Base-by-base conservation (phyloP, 1,140 invertebrate genomes). In the Venturia canescens region DNA sequence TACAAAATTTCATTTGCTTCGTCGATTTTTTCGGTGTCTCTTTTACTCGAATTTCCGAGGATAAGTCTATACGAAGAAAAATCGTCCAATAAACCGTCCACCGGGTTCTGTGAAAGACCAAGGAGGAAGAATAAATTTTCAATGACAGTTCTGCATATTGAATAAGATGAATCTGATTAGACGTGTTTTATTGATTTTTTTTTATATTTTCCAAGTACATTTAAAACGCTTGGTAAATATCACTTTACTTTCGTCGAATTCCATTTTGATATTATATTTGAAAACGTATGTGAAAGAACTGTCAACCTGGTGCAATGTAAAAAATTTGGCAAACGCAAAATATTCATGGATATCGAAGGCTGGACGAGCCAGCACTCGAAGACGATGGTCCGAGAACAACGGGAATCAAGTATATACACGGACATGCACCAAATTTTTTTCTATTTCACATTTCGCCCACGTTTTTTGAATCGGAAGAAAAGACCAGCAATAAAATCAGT, bases 31-130 rank as follows among this genome's bases (percentile, higher is more conserved):
- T 71, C 34, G 38, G 7, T 44, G 11, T 23, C 69, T 48, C 34
- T 48, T 71, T 21, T n/a, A n/a, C 21, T 26, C 69, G 4, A 71
- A 38, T 63, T 23, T 15, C 60, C 0, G 60, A 63, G 6, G 18
- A 23, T 38, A 71, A 38, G 69, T 38, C 34, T 71, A 48, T 27
- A 26, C 31, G 7, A 11, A 48, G 3, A 48, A 71, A 71, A 71
- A 71, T 71, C 48, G 69, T 71, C 69, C 69, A 71, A 71, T 71
- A 71, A 71, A 69, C 67, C n/a, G 34, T 69, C 67, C 15, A 69
- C 67, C 34, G 21, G 29, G 67, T 29, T 69, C 0, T 63, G 23
- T 63, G 23, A 6, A 63, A 27, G 23, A 1, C 60, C 13, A 16
- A 16, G 60, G 13, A 26, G 21, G 5, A 57, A 5, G 21, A 57